Conservation (phyloP, 2,888 invertebrate genomes). For the Agrochola lychnidis region DNA sequence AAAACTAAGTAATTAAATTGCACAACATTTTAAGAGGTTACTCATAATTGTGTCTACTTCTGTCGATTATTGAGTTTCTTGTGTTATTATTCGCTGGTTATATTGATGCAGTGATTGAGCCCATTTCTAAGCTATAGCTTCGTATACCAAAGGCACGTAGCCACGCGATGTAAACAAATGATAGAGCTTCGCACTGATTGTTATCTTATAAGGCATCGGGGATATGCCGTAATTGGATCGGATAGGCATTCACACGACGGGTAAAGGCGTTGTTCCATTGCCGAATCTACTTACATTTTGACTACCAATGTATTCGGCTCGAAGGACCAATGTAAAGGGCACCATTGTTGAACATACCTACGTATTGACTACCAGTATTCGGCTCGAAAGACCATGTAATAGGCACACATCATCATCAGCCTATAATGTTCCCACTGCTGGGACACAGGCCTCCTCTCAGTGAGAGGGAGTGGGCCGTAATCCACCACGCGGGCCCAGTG, state of each 20-base stretch:
- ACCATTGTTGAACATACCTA: background rate
- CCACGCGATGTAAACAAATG: constrained; percentile 21
- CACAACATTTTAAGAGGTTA: background rate
- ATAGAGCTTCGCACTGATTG: constrained; percentile 54
- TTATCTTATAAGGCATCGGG: constrained; percentile 58
- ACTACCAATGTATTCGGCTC: background rate
- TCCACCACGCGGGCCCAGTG: too few species aligned
- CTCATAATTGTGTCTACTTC: background rate
- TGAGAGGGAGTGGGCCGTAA: too few species aligned
- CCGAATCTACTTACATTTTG: constrained; percentile 2
- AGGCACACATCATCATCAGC: too few species aligned
- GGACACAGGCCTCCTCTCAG: too few species aligned
- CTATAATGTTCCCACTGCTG: too few species aligned
- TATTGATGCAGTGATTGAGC: background rate
- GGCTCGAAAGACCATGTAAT: constrained; percentile 8
- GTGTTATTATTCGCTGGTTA: background rate
- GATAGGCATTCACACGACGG: constrained; percentile 18
- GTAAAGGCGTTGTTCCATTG: constrained; percentile 9
- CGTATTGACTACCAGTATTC: background rate
- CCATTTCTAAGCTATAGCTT: background rate
- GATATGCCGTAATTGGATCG: constrained; percentile 50
- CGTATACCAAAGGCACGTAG: background rate
- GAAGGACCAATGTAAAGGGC: constrained; percentile 7
- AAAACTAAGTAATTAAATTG: background rate
- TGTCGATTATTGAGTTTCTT: background rate